Base-by-base conservation (phyloP, 2,888 invertebrate genomes). In the Magallana nippona region DNA sequence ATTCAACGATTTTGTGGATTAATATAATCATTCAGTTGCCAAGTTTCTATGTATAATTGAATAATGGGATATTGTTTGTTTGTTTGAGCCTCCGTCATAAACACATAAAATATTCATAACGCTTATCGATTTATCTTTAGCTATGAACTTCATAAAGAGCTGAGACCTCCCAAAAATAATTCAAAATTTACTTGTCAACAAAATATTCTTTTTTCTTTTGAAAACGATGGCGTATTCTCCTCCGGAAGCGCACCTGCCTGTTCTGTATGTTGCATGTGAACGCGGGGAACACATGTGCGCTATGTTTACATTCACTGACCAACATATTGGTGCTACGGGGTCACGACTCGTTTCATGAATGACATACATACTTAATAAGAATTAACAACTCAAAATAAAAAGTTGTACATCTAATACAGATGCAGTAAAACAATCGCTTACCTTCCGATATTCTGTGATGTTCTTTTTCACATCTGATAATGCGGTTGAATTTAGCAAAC, bases 401-500 rank as follows among this genome's bases (percentile, higher is more conserved):
- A 27, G 10, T 15, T 22, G 32, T 22, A 15, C 32, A 11, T 27
- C 32, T 27, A 32, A 13, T 32, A 27, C 10, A 71, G 10, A 27
- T 13, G 27, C 22, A 32, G 11, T 27, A 27, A 71, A 71, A 27
- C 8, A 27, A 77, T 32, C 57, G 57, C 86, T 86, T 87, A 89
- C 88, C 88, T 88, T 44, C 60, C 62, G 79, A 79, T 81, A 81
- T 84, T 81, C 83, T 79, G 80, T 83, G 82, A 56, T 56, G 79
- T 83, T 83, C 80, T 83, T 58, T 81, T 81, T 63, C 80, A 83
- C 80, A 79, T 62, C 81, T 83, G 82, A 87, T 71, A 83, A 57
- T 84, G 83, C 83, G 82, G 82, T 84, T 77, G 82, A 87, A 87
- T 86, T 88, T 87, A 86, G 85, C 86, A 86, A 86, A 88, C 89